phyloP scores from a whole-genome alignment of 2,113 vertebrate genomes.

The Fukomys damarensis region DNA sequence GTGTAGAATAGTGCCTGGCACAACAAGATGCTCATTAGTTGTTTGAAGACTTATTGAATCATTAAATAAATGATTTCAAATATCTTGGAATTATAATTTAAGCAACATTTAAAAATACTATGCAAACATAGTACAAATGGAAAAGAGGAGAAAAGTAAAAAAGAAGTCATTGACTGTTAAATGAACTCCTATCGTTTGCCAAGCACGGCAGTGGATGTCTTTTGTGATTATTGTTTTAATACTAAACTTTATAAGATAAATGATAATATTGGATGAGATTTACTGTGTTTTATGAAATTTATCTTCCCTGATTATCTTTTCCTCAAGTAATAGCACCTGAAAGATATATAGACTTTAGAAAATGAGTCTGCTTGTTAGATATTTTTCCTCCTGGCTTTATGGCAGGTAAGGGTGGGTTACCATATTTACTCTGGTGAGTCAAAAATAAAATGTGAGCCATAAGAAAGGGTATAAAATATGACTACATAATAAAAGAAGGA shows the following conservation, averaged over 20 bases:
- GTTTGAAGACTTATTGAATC: background rate
- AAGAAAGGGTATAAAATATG: background rate
- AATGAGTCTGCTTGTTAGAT: background rate
- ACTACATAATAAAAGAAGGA: background rate
- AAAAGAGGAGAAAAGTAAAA: background rate
- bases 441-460: slow-evolving; percentile 30
- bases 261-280: background rate
- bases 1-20: background rate
- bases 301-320: background rate
- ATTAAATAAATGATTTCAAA: background rate
- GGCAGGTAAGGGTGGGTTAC: background rate
- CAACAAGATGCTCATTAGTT: slow-evolving; percentile 17
- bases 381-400: background rate
- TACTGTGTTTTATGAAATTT: slow-evolving; percentile 25
- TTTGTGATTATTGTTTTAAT: background rate
- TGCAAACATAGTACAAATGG: too few species aligned
- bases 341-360: slow-evolving; percentile 3
- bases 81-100: background rate
- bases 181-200: background rate
- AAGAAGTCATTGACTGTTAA: background rate
- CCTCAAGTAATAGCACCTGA: background rate
- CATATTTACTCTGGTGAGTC: background rate
- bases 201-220: background rate
- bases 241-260: slow-evolving; percentile 24
- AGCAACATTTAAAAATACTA: background rate